Evolutionary conservation across 2,113 vertebrate species (phyloP), one percentile per base, ranked within the genome.

Genomic region (Pimephales promelas): DNA sequence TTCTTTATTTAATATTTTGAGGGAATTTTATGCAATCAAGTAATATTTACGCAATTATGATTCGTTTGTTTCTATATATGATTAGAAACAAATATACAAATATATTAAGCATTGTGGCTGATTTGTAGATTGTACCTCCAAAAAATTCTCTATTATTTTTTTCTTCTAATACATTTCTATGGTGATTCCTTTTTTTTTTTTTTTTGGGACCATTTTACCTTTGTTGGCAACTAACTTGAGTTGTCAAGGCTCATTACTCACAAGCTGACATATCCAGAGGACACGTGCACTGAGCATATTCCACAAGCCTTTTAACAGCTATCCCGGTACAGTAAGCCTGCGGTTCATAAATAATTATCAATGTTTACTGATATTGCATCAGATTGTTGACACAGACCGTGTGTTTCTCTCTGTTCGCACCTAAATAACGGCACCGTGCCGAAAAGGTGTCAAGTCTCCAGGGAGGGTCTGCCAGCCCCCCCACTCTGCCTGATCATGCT

Each of bases 381-480:
- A 94, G 92, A 90, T 70, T 94, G 91, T 93, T 93, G 92, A 93
- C 92, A 93, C 28, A 89, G 86, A 86, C 89, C 88, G 70, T 74
- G 77, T 71, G 90, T 91, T 88, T 86, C 89, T 90, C 88, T 87
- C 90, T 77, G 88, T 91, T 92, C 90, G 88, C 92, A 91, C 90
- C 91, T 90, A 93, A 90, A 92, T 93, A 92, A 93, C 89, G 87
- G 89, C 89, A 90, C 90, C 90, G 90, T 90, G 88, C 90, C 89
- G 91, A 93, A 94, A 94, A 90, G 90, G 90, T 94, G 92, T 94
- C 92, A 92, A 89, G 92, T 94, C 93, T 94, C 94, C 89, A 90
- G 93, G 89, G 93, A 90, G 92, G 88, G 74, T 56, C 52, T 54
- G 90, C 91, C 89, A 88, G 91, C 89, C 90, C 87, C 85, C 18